phyloP scores from a whole-genome alignment of 2,888 invertebrate genomes.

The Eretmocerus hayati region DNA sequence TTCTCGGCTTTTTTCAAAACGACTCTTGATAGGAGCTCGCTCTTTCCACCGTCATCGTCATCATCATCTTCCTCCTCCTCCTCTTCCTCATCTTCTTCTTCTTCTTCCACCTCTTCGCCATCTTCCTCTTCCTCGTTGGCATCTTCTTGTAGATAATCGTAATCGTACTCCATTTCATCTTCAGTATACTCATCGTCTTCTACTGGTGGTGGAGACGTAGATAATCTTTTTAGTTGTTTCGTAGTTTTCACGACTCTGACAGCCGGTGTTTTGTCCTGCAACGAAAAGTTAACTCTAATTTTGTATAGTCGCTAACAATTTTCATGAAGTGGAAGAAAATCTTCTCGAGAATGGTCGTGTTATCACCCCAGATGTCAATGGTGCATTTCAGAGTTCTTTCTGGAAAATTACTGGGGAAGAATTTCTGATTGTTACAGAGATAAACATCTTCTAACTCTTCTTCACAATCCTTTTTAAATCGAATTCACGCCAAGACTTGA shows the following conservation, averaged over 20 bases:
- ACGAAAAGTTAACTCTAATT: too few species aligned
- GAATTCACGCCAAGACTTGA: too few species aligned
- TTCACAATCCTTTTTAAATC: too few species aligned
- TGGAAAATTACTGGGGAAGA: too few species aligned
- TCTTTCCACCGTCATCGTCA: slow-evolving; percentile 17
- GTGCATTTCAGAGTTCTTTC: too few species aligned
- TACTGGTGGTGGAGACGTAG: not conserved
- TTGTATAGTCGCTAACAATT: too few species aligned
- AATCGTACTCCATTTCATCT: not conserved
- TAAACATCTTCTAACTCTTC: too few species aligned
- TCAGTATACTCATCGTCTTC: slow-evolving; percentile 13
- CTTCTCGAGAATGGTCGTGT: too few species aligned
- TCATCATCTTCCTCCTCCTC: slow-evolving; percentile 2
- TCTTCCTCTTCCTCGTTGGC: not conserved
- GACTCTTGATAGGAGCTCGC: slow-evolving; percentile 14
- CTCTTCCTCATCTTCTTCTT: slow-evolving; percentile 10
- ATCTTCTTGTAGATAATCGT: slow-evolving; percentile 13
- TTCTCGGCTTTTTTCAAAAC: slow-evolving; percentile 13
- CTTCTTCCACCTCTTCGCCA: slow-evolving; percentile 12
- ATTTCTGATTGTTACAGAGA: too few species aligned
- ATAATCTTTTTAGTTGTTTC: slow-evolving; percentile 27
- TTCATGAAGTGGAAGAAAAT: too few species aligned
- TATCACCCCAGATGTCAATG: too few species aligned
- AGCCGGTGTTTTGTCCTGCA: slow-evolving; percentile 29
- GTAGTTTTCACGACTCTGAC: slow-evolving; percentile 34